Evolutionary conservation across 2,113 vertebrate genomes (phyloP), one percentile per base, ranked within the genome.

Genomic region (Percopsis transmontana): DNA sequence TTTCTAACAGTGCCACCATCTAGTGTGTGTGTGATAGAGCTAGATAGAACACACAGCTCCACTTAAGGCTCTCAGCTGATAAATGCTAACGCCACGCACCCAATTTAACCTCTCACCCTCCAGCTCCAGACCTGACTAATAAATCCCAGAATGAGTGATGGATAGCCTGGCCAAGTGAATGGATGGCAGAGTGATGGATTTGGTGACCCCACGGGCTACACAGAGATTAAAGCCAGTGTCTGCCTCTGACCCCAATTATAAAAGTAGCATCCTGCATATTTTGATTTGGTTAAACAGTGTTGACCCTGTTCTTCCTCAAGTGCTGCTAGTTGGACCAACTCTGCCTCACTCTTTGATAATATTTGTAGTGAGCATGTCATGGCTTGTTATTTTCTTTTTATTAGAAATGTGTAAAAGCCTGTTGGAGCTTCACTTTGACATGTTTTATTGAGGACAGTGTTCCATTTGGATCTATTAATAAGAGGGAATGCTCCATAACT

Each of bases 71-170:
- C 63, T 70, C 24, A 58, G 62, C 79, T 77, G 76, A 86, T 85
- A 85, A 84, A 69, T 27, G 55, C 71, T 3, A 80, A 71, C 68
- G 81, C 81, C 84, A 79, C 57, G 62, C 80, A 78, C 72, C 70
- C 80, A 83, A 62, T 72, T 89, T 90, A 87, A 88, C 85, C 85
- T 76, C 69, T 83, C 52, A 70, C 62, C 84, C 73, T 66, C 57
- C 1, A 11, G 60, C 77, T 71, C 62, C 62, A 84, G 75, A 74
- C 77, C 66, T 66, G 56, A 80, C 82, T 80, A 83, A 86, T 86
- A 88, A 79, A 88, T 82, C 86, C 69, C 82, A 65, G 72, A 81
- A 80, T 77, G 79, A 81, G 68, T 81, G 85, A 89, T 83, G 74
- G 73, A 80, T 59, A 64, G 69, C 52, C 23, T 4, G 71, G 76